A percentile compares a stretch with the other conserved stretches of the same genome.
These are phyloP conservation scores for Caenorhabditis tropicalis DNA, from an alignment of 1,140 invertebrate species.

Conservation along the genomic window DNA sequence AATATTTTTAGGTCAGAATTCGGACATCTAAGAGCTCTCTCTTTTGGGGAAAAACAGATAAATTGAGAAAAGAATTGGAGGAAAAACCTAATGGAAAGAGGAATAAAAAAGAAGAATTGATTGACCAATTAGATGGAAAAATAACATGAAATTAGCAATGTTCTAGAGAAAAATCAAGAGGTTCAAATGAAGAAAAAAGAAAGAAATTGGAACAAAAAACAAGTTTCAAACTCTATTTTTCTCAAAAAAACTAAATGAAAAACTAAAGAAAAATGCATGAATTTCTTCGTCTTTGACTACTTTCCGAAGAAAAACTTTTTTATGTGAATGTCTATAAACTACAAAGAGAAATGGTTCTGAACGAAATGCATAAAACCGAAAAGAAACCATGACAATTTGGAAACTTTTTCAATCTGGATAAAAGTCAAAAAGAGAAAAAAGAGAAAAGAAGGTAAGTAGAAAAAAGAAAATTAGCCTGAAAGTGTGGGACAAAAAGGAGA, in stretches of 20 bases:
- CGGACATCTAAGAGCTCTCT: background rate
- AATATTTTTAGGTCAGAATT: background rate
- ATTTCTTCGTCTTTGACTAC: background rate
- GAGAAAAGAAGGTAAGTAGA: background rate
- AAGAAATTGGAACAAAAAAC: background rate
- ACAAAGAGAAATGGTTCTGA: background rate
- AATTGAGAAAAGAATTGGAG: background rate
- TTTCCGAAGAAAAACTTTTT: background rate
- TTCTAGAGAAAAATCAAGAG: background rate
- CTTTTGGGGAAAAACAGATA: background rate
- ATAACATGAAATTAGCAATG: background rate
- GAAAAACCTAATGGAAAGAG: background rate
- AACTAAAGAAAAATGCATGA: background rate
- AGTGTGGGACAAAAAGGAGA: too few species aligned
- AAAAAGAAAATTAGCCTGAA: background rate
- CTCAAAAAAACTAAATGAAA: background rate
- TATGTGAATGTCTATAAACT: background rate
- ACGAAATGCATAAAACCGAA: background rate
- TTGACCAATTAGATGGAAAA: background rate
- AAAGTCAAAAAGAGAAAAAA: background rate
- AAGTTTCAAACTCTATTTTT: background rate
- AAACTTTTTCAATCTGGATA: background rate
- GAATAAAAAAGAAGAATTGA: background rate
- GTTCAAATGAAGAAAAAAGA: background rate
- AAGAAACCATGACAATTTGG: conserved; percentile 15